A percentile compares a stretch with the other conserved stretches of the same genome.
These are phyloP conservation scores for Cololabis saira DNA, from an alignment of 2,113 vertebrate species.

Conservation along the genomic window DNA sequence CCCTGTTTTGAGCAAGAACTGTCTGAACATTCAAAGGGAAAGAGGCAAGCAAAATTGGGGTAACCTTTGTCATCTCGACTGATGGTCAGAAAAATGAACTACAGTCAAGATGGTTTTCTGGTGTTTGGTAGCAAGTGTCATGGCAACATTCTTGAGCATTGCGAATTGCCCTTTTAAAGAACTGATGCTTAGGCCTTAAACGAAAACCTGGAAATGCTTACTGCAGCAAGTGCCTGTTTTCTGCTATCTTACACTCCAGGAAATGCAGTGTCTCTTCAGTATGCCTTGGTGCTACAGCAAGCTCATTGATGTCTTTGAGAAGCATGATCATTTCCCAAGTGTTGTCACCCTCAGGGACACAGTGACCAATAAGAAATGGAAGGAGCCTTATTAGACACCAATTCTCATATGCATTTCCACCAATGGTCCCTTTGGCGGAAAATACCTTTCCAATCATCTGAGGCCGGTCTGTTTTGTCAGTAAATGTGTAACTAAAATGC, in stretches of 20 bases:
- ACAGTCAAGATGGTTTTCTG: conserved; percentile 13
- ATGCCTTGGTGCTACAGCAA: background rate
- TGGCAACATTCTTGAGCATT: conserved; percentile 16
- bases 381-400: conserved; percentile 18
- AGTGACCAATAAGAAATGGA: conserved; percentile 17
- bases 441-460: background rate
- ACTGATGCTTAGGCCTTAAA: conserved; percentile 2
- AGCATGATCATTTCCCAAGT: conserved; percentile 6
- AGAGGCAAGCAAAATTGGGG: background rate
- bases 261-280: conserved; percentile 20
- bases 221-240: conserved; percentile 13
- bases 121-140: conserved; percentile 22
- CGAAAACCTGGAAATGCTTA: conserved; percentile 6
- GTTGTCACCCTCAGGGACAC: conserved; percentile 19
- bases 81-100: conserved; percentile 23
- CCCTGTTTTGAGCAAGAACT: background rate
- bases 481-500: conserved; percentile 9
- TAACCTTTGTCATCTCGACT: conserved; percentile 15
- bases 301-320: conserved; percentile 4
- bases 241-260: conserved; percentile 16
- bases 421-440: conserved; percentile 4
- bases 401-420: conserved; percentile 17
- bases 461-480: conserved; percentile 12
- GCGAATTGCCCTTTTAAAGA: conserved; percentile 19
- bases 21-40: conserved; percentile 8